Evolutionary conservation across 2,888 invertebrate genomes (phyloP).

Genomic region (Tortricodes alternella): DNA sequence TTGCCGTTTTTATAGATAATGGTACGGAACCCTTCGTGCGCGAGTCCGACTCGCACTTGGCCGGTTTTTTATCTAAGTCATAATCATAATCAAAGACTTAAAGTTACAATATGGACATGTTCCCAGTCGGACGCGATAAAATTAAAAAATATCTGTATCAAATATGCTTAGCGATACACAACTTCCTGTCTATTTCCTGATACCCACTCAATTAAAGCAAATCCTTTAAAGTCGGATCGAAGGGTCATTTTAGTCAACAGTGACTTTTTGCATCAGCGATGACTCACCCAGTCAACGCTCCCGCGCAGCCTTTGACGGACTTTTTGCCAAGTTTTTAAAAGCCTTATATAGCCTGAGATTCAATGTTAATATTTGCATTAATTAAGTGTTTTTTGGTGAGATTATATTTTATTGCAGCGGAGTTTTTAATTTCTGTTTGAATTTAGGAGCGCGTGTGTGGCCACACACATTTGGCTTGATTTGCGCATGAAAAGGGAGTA

Average conservation of each 20-base stretch:
- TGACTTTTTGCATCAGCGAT: constrained; percentile 59
- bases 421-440: neutral
- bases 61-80: too few species aligned
- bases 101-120: too few species aligned
- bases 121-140: too few species aligned
- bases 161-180: neutral
- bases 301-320: constrained; percentile 38
- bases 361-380: constrained; percentile 19
- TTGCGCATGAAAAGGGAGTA: too few species aligned
- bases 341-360: constrained; percentile 23
- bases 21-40: too few species aligned
- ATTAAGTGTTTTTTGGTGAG: constrained; percentile 7
- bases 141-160: neutral
- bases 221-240: constrained; percentile 2
- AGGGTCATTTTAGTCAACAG: constrained; percentile 27
- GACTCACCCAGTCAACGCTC: constrained; percentile 71
- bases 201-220: constrained; percentile 6
- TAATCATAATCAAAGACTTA: too few species aligned
- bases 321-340: constrained; percentile 35
- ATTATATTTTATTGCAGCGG: neutral
- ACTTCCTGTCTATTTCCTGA: constrained; percentile 13
- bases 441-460: neutral
- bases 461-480: neutral
- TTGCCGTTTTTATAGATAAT: too few species aligned
- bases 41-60: too few species aligned